Base-by-base conservation (phyloP, 2,113 vertebrate species). In the Mixornis gularis region DNA sequence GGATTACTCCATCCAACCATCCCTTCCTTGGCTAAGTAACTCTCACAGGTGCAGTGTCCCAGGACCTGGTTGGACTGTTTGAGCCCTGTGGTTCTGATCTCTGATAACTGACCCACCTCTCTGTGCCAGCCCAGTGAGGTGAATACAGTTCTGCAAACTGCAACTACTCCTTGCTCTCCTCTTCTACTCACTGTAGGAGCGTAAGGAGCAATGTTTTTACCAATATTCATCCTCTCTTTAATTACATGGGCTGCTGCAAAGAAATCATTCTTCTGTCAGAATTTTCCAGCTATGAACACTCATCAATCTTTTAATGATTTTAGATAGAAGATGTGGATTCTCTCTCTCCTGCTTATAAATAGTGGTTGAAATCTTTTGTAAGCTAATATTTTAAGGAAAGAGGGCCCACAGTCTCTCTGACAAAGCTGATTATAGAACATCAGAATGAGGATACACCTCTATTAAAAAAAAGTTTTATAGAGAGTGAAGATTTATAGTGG, bases 401-500 rank as follows among this genome's bases (percentile, higher is more conserved):
- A 71, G 48, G 20, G 25, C 20, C 40, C 20, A 59, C 29, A 36
- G 44, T 71, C 34, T 51, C 89, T 87, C 77, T 96, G 85, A 90
- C 77, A 91, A 90, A 88, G 82, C 59, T 87, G 77, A 90, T 95
- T 79, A 94, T 9, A 59, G 90, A 92, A 80, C 21, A 85, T 93
- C 87, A 94, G 58, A 82, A 85, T 21, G 44, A 94, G 66, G 53
- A 92, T 80, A 92, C 66, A 72, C 70, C 60, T 84, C 55, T 60
- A 46, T 65, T 79, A 3, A 32, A 86, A 85, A 90, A 90, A 59
- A 90, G 36, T 41, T 87, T 90, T 70, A n/a, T 27, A 79, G 20
- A 21, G 56, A 70, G 36, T 46, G n/a, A 91, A 91, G 89, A 96
- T 93, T 94, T 95, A 95, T 74, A 87, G 89, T 72, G 40, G 58